A percentile compares a stretch with the other conserved stretches of the same genome.
These are phyloP conservation scores for Calidris pygmaea DNA, from an alignment of 2,113 vertebrate genomes.

Conservation along the genomic window DNA sequence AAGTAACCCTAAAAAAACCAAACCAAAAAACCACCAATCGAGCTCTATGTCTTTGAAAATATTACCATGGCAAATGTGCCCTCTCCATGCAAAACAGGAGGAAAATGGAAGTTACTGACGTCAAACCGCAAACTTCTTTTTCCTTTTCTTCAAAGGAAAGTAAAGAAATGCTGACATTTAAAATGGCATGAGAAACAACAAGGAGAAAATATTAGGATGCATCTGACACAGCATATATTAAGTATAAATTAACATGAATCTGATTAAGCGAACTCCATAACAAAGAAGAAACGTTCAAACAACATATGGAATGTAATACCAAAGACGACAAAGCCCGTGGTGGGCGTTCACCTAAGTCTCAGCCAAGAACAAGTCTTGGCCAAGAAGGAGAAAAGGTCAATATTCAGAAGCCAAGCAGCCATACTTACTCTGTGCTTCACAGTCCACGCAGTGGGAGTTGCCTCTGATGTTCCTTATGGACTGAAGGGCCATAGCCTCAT, in stretches of 20 bases:
- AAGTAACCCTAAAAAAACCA: background rate
- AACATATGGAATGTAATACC: rapidly evolving
- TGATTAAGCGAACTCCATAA: background rate
- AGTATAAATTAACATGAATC: background rate
- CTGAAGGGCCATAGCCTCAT: constrained; percentile 93
- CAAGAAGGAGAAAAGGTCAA: background rate
- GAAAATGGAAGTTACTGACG: background rate
- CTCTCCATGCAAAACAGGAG: background rate
- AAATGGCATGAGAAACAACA: background rate
- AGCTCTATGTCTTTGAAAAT: background rate
- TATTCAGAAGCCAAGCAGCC: background rate
- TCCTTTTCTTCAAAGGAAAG: background rate
- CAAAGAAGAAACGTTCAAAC: background rate
- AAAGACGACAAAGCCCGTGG: background rate
- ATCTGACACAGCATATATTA: background rate
- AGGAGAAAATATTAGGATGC: background rate
- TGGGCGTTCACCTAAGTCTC: background rate
- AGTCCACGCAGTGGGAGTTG: constrained; percentile 94
- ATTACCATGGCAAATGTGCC: background rate
- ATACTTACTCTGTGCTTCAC: constrained; percentile 89
- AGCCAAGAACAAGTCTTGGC: background rate
- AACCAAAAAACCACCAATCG: background rate
- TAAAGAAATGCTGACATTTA: background rate
- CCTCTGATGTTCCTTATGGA: constrained; percentile 89
- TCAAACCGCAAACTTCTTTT: background rate